phyloP scores from a whole-genome alignment of 1,140 invertebrate species.

The Bicyclus anynana region DNA sequence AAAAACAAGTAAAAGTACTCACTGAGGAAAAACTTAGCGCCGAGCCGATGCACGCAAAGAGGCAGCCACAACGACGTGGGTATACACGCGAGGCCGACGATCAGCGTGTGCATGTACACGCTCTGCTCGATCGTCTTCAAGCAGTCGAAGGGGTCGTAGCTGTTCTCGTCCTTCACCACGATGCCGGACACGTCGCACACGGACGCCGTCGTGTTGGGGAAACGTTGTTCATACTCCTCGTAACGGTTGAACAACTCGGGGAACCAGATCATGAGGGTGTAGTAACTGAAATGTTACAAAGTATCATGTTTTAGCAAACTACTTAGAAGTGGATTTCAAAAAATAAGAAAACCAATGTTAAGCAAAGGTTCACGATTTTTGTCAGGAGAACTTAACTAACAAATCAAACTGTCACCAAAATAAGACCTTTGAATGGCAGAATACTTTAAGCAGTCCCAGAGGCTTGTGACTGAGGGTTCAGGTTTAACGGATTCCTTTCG shows the following conservation, averaged over 20 bases:
- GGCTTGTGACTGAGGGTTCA: too few species aligned
- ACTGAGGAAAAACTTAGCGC: conserved; percentile 87
- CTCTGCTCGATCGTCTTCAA: conserved; percentile 79
- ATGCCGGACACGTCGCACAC: conserved; percentile 84
- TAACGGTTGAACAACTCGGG: conserved; percentile 88
- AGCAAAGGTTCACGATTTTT: too few species aligned
- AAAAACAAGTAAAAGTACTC: conserved; percentile 44
- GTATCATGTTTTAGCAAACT: background rate
- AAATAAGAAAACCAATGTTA: too few species aligned
- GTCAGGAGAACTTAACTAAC: too few species aligned
- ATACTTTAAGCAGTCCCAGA: too few species aligned
- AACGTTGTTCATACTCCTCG: conserved; percentile 81
- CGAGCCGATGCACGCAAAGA: conserved; percentile 83
- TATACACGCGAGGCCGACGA: conserved; percentile 85
- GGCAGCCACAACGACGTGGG: conserved; percentile 85
- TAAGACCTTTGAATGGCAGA: too few species aligned
- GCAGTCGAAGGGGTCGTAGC: conserved; percentile 74
- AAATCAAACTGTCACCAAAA: too few species aligned
- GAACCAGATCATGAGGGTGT: conserved; percentile 91
- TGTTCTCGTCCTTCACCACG: conserved; percentile 58
- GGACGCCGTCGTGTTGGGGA: conserved; percentile 81
- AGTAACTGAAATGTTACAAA: conserved; percentile 79
- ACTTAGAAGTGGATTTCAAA: too few species aligned
- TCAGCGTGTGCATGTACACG: conserved; percentile 85
- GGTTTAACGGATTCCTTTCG: too few species aligned